These are phyloP conservation scores for Sturnira hondurensis DNA, from an alignment of 2,113 vertebrate genomes.

Conservation along the genomic window DNA sequence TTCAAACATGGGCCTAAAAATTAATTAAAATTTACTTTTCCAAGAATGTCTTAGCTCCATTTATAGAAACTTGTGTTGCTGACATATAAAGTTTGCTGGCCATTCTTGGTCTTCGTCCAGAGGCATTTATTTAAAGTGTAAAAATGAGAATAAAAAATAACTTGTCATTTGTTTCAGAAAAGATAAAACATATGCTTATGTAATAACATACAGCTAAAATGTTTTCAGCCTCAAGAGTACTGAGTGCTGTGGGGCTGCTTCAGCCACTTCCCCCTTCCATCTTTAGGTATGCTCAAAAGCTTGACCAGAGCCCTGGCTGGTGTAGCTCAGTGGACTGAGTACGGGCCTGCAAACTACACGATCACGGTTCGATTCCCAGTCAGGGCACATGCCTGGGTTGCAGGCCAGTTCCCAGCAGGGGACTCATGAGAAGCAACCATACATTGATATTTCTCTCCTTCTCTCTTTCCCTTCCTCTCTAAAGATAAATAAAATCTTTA, in stretches of 20 bases:
- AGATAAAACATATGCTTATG: neutral
- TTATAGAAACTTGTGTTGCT: slow-evolving; percentile 55
- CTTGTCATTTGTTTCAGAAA: neutral
- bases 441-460: no score
- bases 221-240: neutral
- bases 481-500: no score
- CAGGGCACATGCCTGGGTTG: no score
- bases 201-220: neutral
- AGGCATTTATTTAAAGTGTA: slow-evolving; percentile 52
- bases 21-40: slow-evolving; percentile 65
- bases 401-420: no score
- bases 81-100: slow-evolving; percentile 45
- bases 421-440: no score
- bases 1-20: slow-evolving; percentile 26
- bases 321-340: no score
- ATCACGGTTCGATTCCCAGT: no score
- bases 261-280: neutral
- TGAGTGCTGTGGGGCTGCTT: neutral
- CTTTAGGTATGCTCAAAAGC: neutral
- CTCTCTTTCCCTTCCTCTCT: no score
- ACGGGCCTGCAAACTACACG: no score
- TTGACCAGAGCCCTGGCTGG: neutral
- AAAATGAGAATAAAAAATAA: slow-evolving; percentile 40
- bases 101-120: slow-evolving; percentile 46
- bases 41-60: slow-evolving; percentile 52